Evolutionary conservation across 2,113 vertebrate genomes (phyloP).

Genomic region (Nestor notabilis): DNA sequence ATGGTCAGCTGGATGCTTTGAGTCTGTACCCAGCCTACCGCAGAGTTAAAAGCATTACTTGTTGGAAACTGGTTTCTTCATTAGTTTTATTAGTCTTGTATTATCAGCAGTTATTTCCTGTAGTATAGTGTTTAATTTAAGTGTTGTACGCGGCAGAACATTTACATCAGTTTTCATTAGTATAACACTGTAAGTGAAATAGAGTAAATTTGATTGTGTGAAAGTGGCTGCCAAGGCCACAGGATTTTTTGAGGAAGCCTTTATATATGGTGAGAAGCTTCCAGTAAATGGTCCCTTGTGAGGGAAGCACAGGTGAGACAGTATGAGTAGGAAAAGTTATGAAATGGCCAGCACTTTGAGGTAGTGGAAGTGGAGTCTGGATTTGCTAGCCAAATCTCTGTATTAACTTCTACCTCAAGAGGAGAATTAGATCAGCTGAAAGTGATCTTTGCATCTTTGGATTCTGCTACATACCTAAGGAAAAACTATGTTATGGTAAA

Average conservation of each 20-base stretch:
- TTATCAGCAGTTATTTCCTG: background rate
- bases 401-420: background rate
- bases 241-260: background rate
- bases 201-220: accelerated
- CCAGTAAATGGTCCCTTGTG: background rate
- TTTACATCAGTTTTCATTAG: background rate
- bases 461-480: background rate
- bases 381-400: background rate
- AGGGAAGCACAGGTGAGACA: background rate
- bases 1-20: background rate
- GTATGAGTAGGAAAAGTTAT: background rate
- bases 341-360: background rate
- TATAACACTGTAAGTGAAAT: background rate
- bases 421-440: background rate
- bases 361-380: background rate
- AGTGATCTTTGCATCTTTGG: background rate
- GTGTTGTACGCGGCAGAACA: background rate
- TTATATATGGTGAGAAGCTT: background rate
- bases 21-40: background rate
- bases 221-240: background rate
- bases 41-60: background rate
- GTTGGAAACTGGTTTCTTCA: background rate
- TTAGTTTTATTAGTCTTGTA: background rate
- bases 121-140: no score
- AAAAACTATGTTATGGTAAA: background rate